These are phyloP conservation scores for Solea solea DNA, from an alignment of 2,113 vertebrate species.

Conservation along the genomic window DNA sequence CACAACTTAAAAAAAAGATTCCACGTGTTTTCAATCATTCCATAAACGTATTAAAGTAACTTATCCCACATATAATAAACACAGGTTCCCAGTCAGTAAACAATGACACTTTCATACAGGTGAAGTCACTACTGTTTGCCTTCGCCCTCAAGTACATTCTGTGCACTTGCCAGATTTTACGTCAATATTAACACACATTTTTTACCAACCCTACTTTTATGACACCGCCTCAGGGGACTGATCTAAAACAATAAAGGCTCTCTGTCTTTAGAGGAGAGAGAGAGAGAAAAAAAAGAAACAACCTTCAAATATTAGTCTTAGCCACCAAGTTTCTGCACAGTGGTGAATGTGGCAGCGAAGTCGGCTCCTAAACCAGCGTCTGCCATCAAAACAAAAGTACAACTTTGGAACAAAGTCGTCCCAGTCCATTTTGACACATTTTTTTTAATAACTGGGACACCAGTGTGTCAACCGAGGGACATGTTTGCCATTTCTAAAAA, in stretches of 20 bases:
- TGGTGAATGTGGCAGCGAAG: constrained; percentile 32
- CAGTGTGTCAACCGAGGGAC: constrained; percentile 23
- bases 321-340: constrained; percentile 35
- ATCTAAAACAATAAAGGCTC: constrained; percentile 54
- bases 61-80: not conserved
- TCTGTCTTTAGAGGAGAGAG: constrained; percentile 33
- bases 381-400: constrained; percentile 28
- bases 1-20: no score
- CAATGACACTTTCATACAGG: constrained; percentile 13
- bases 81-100: constrained; percentile 7
- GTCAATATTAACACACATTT: constrained; percentile 29
- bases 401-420: constrained; percentile 25
- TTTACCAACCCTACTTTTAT: constrained; percentile 55
- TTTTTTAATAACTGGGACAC: constrained; percentile 37
- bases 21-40: no score
- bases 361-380: not conserved
- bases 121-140: constrained; percentile 5
- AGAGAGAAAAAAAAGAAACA: not conserved
- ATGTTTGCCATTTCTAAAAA: constrained; percentile 55
- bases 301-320: constrained; percentile 53
- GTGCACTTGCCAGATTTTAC: constrained; percentile 32
- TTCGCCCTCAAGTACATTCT: constrained; percentile 20
- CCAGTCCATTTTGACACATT: constrained; percentile 12
- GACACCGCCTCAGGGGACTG: constrained; percentile 36
- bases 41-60: no score